These are phyloP conservation scores for Campoletis sonorensis DNA, from an alignment of 1,140 invertebrate species.

Conservation along the genomic window DNA sequence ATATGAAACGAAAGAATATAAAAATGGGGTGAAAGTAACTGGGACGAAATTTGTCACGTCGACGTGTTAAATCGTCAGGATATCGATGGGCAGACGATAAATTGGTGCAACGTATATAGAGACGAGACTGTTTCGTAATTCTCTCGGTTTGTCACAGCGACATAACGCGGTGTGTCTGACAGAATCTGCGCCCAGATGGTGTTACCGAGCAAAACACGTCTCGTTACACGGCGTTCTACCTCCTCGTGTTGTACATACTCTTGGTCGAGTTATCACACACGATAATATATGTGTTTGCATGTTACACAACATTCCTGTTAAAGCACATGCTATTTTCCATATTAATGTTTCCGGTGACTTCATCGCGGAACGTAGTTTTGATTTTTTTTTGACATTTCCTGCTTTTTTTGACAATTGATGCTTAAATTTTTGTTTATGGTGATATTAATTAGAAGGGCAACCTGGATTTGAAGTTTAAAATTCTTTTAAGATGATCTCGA, in stretches of 20 bases:
- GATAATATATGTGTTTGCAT: neutral
- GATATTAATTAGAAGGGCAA: too few relatives aligned
- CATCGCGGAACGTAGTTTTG: too few relatives aligned
- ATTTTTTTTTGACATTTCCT: too few relatives aligned
- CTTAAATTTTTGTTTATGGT: too few relatives aligned
- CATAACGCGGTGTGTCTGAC: slow-evolving; percentile 11
- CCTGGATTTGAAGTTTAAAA: too few relatives aligned
- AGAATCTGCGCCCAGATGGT: slow-evolving; percentile 27
- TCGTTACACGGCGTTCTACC: slow-evolving; percentile 14
- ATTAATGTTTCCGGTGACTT: too few relatives aligned
- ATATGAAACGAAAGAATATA: too few relatives aligned
- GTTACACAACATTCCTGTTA: neutral
- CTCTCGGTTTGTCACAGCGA: slow-evolving; percentile 10
- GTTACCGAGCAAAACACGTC: slow-evolving; percentile 7
- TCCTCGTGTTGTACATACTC: slow-evolving; percentile 24
- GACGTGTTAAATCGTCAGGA: neutral
- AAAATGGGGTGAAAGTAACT: neutral
- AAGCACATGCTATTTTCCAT: too few relatives aligned
- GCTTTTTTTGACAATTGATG: too few relatives aligned
- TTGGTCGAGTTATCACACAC: slow-evolving; percentile 1
- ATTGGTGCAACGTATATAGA: neutral
- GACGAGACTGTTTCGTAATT: slow-evolving; percentile 23
- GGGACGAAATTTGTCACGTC: neutral
- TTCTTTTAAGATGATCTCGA: too few relatives aligned
- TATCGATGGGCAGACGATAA: neutral